phyloP scores from a whole-genome alignment of 2,113 vertebrate genomes.

The Cyanoramphus novaezelandiae region DNA sequence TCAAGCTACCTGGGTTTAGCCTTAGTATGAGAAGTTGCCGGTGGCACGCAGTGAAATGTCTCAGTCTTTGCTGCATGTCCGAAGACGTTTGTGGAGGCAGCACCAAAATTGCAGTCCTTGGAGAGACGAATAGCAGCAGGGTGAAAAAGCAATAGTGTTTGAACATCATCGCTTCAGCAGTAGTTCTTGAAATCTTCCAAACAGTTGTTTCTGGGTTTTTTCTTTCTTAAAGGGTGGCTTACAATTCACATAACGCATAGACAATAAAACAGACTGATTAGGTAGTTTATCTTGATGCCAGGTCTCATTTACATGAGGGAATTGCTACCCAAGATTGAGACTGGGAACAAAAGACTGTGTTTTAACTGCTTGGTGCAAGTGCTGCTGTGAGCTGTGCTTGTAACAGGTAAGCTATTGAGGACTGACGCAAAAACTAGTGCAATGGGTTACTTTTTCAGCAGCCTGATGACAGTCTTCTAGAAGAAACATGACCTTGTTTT shows the following conservation, averaged over 20 bases:
- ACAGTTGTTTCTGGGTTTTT: background rate
- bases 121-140: background rate
- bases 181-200: background rate
- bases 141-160: background rate
- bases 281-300: constrained; percentile 6
- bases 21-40: background rate
- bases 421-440: background rate
- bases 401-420: background rate
- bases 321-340: background rate
- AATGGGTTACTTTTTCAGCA: constrained; percentile 27
- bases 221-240: background rate
- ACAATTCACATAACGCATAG: background rate
- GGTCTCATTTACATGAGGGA: constrained; percentile 38
- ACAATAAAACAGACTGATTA: constrained; percentile 26
- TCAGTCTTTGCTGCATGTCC: background rate
- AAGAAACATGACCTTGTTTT: constrained; percentile 53
- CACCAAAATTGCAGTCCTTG: background rate
- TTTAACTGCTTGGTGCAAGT: background rate
- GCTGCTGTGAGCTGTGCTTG: constrained; percentile 23
- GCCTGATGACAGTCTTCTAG: background rate
- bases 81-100: background rate
- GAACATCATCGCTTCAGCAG: background rate
- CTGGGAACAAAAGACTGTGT: background rate
- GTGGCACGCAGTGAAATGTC: background rate
- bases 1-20: background rate